Percentiles rank a stretch among this genome's conserved stretches.
These are phyloP conservation scores for Biston betularia DNA, from an alignment of 2,888 invertebrate species.

Conservation along the genomic window DNA sequence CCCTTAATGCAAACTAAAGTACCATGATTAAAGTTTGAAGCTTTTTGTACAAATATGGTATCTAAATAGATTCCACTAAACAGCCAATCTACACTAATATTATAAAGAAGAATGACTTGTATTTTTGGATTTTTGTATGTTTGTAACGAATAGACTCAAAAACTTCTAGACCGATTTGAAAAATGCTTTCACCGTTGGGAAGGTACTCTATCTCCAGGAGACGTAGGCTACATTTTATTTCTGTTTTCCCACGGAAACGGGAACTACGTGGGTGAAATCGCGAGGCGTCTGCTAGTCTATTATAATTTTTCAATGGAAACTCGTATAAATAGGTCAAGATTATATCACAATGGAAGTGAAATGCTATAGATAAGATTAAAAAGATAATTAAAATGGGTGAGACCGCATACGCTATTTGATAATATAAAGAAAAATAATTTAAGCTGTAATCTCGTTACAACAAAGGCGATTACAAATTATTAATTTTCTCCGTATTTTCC, in stretches of 20 bases:
- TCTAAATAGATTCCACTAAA: background rate
- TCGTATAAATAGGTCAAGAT: background rate
- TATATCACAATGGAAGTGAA: slow-evolving; percentile 1
- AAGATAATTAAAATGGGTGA: background rate
- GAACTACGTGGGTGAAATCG: too few species aligned
- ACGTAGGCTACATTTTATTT: too few species aligned
- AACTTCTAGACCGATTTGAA: too few species aligned
- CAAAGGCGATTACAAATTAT: background rate
- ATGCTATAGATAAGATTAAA: slow-evolving; percentile 3
- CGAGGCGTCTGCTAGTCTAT: background rate
- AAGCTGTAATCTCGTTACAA: background rate
- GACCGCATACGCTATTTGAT: background rate
- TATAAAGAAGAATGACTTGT: too few species aligned
- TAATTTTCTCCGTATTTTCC: background rate
- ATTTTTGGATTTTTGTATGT: too few species aligned
- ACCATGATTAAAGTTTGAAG: too few species aligned
- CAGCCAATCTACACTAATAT: too few species aligned
- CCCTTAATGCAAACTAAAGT: background rate
- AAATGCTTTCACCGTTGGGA: too few species aligned
- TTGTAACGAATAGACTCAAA: too few species aligned
- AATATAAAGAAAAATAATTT: background rate
- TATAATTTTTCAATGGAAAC: background rate
- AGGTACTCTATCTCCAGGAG: too few species aligned
- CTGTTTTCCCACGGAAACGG: too few species aligned
- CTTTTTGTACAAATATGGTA: too few species aligned